Base-by-base conservation (phyloP, 2,797 vertebrate species). In the Anabacerthia variegaticeps region DNA sequence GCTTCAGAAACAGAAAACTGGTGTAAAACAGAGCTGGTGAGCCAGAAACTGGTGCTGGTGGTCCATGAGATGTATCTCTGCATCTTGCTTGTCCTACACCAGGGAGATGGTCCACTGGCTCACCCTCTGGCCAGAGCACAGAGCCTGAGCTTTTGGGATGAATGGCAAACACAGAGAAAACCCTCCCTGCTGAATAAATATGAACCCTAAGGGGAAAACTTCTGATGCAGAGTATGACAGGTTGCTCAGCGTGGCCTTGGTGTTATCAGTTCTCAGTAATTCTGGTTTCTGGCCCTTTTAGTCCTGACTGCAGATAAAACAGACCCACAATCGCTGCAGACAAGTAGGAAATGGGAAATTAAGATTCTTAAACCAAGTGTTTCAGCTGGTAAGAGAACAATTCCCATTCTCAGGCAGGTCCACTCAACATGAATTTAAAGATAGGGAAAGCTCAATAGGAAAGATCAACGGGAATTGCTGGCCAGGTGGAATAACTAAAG, bases 71-170 rank as follows among this genome's bases (percentile, higher is more conserved):
- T 6, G 2, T 1, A 15, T 10, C 27, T 61, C 75, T 52, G 13
- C 5, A 17, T 22, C 62, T 18, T 36, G 30, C 34, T 65, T 21
- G 22, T 41, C 39, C 22, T 12, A 30, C 1, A 4, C 12, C 41
- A 68, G 81, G 1, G 6, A 69, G 34, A 52, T 7, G 17, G 67
- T 11, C 19, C 51, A 9, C 13, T 14, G 39, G 41, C 30, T 72
- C 4, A 6, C 8, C 26, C 54, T 48, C 27, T 4, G 5, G 36
- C 30, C 65, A 37, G 4, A 67, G 43, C 26, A 39, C 0, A 14
- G 48, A 66, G 68, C 41, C 21, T 2, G 3, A 49, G 71, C 28
- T 84, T 76, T 59, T 5, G 48, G 59, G 36, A 36, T 37, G 56
- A 84, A 14, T 1, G 13, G 22, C 9, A 63, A 81, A 56, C 4